phyloP scores from a whole-genome alignment of 1,140 invertebrate species.

The Cydia fagiglandana region DNA sequence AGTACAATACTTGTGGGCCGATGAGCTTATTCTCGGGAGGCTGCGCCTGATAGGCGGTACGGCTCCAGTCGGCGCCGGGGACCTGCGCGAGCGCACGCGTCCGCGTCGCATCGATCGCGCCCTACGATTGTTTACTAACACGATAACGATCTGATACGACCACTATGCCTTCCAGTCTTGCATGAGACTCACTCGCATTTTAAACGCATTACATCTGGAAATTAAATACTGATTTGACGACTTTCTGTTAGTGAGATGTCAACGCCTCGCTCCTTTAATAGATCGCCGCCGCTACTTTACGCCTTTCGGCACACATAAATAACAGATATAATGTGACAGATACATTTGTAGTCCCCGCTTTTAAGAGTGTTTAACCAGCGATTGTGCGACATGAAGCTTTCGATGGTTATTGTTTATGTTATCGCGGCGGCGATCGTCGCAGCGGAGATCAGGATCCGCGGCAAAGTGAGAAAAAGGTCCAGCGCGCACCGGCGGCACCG shows the following conservation, averaged over 20 bases:
- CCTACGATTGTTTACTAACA: slow-evolving; percentile 67
- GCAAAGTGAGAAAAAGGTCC: slow-evolving; percentile 71
- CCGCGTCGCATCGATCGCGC: slow-evolving; percentile 36
- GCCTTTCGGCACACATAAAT: slow-evolving; percentile 64
- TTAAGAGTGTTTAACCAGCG: slow-evolving; percentile 59
- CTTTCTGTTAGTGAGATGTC: slow-evolving; percentile 71
- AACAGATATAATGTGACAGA: slow-evolving; percentile 73
- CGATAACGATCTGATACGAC: slow-evolving; percentile 37
- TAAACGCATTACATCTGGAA: slow-evolving; percentile 45
- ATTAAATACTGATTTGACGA: slow-evolving; percentile 63
- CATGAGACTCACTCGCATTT: slow-evolving; percentile 44
- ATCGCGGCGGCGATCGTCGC: slow-evolving; percentile 62
- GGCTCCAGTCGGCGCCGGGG: slow-evolving; percentile 65
- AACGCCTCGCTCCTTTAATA: slow-evolving; percentile 63
- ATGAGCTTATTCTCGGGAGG: slow-evolving; percentile 44
- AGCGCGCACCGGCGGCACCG: slow-evolving; percentile 62
- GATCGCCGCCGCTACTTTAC: slow-evolving; percentile 60
- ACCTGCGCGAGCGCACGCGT: slow-evolving; percentile 72
- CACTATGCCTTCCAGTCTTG: slow-evolving; percentile 38
- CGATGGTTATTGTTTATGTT: slow-evolving; percentile 68
- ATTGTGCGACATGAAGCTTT: slow-evolving; percentile 65
- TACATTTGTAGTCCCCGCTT: slow-evolving; percentile 62
- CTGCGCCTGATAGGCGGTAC: slow-evolving; percentile 56
- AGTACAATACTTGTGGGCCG: slow-evolving; percentile 26
- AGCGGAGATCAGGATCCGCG: slow-evolving; percentile 66